Evolutionary conservation across 1,140 invertebrate species (phyloP).

Genomic region (Liolophura sinensis): DNA sequence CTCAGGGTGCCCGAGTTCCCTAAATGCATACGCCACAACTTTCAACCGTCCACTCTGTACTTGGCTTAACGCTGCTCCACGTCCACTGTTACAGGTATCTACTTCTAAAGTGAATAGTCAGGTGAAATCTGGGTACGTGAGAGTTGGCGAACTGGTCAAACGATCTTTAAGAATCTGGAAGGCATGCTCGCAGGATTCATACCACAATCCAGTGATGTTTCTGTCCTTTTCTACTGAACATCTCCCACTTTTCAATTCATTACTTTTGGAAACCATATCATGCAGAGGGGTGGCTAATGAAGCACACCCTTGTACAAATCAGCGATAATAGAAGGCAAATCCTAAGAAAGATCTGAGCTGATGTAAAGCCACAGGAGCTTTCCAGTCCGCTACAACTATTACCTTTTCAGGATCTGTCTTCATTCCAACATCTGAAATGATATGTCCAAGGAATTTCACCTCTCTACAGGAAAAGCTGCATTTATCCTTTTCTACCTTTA

Average conservation of each 20-base stretch:
- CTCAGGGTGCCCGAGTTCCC: slow-evolving; percentile 18
- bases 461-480: slow-evolving; percentile 52
- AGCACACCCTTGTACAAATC: slow-evolving; percentile 33
- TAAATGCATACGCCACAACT: slow-evolving; percentile 20
- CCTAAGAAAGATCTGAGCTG: slow-evolving; percentile 41
- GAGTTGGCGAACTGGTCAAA: slow-evolving; percentile 18
- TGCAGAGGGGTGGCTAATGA: slow-evolving; percentile 25
- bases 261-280: slow-evolving; percentile 15
- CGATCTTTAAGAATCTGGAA: slow-evolving; percentile 19
- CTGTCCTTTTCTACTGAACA: no score
- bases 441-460: slow-evolving; percentile 35
- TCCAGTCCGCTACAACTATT: slow-evolving; percentile 35
- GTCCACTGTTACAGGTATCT: background rate
- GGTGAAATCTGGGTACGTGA: slow-evolving; percentile 18
- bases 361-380: slow-evolving; percentile 30
- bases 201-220: no score
- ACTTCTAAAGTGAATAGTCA: slow-evolving; percentile 5
- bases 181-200: slow-evolving; percentile 8
- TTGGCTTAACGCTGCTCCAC: no score
- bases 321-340: slow-evolving; percentile 34
- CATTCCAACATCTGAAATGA: slow-evolving; percentile 31
- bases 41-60: no score
- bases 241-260: background rate
- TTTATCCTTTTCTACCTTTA: slow-evolving; percentile 60
- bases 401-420: slow-evolving; percentile 37